phyloP scores from a whole-genome alignment of 2,797 vertebrate species.

The Acomys russatus region DNA sequence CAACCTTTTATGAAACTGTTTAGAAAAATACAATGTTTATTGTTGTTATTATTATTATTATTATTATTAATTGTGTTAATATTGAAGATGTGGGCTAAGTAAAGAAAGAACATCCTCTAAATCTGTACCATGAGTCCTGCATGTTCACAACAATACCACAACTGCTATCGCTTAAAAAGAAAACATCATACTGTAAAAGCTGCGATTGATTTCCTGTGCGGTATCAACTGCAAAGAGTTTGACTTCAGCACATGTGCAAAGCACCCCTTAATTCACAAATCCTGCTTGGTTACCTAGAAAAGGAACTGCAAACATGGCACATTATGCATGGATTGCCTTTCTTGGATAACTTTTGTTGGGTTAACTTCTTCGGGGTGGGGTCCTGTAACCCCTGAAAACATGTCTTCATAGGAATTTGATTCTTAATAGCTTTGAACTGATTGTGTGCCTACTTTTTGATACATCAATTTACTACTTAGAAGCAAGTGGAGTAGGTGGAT shows the following conservation, averaged over 20 bases:
- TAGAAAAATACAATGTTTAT: constrained; percentile 27
- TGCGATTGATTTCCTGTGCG: constrained; percentile 65
- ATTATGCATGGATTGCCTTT: constrained; percentile 60
- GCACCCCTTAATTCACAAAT: constrained; percentile 65
- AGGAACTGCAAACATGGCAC: neutral
- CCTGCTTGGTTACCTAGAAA: constrained; percentile 42
- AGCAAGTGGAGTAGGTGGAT: constrained; percentile 82
- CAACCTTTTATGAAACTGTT: constrained; percentile 38
- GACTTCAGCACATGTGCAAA: constrained; percentile 59
- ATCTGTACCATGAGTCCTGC: neutral
- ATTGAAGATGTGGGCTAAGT: neutral
- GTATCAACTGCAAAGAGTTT: constrained; percentile 50
- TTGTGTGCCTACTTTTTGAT: constrained; percentile 79
- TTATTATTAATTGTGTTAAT: constrained; percentile 40
- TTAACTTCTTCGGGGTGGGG: constrained; percentile 50
- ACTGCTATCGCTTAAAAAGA: constrained; percentile 48
- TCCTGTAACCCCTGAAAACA: constrained; percentile 46
- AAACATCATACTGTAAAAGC: constrained; percentile 46
- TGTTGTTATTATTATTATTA: constrained; percentile 44
- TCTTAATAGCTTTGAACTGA: constrained; percentile 79
- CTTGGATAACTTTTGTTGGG: constrained; percentile 60
- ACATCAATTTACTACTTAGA: constrained; percentile 88
- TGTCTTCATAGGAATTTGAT: constrained; percentile 68
- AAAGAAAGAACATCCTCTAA: constrained; percentile 36
- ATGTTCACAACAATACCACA: neutral